phyloP scores from a whole-genome alignment of 2,113 vertebrate species.

The Amazona guildingii region DNA sequence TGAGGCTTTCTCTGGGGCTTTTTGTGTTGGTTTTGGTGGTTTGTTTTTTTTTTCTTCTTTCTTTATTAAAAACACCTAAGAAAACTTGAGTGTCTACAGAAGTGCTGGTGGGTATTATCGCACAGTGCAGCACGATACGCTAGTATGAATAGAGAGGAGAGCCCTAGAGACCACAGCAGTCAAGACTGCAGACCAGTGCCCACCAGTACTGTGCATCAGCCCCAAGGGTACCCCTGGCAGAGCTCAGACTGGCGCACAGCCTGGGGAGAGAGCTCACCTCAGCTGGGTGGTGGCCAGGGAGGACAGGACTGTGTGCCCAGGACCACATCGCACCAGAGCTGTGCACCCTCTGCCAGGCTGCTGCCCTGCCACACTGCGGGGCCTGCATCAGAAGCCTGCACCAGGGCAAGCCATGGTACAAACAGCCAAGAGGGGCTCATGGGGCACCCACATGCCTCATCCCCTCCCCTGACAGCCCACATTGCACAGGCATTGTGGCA shows the following conservation, averaged over 20 bases:
- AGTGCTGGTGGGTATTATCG: no score
- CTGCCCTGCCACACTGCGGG: neutral
- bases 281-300: neutral
- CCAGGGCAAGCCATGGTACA: neutral
- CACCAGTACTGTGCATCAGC: neutral
- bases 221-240: neutral
- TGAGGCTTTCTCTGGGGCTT: neutral
- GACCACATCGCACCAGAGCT: no score
- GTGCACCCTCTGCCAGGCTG: neutral
- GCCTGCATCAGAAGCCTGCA: neutral
- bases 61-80: neutral
- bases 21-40: neutral
- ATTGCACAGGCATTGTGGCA: neutral
- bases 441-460: neutral
- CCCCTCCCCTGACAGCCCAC: neutral
- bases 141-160: neutral
- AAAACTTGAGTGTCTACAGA: neutral
- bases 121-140: fast-evolving
- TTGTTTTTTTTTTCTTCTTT: neutral
- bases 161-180: neutral
- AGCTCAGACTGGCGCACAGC: neutral
- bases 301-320: no score
- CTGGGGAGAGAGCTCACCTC: neutral
- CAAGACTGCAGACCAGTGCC: neutral
- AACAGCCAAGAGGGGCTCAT: neutral